Evolutionary conservation across 2,888 invertebrate genomes (phyloP).

Genomic region (Drosophila kanekoi): DNA sequence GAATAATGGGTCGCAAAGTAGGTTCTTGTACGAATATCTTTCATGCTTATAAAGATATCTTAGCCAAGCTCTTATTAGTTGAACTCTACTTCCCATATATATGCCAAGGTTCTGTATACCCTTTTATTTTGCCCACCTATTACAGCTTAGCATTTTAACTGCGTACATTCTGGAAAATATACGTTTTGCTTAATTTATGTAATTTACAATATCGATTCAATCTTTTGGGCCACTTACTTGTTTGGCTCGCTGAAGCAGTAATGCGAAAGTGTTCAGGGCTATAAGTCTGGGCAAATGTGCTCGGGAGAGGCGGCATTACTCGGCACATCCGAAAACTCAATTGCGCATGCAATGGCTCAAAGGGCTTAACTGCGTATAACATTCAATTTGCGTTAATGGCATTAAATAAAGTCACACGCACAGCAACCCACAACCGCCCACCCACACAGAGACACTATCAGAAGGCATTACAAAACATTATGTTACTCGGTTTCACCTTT

Average conservation of each 20-base stretch:
- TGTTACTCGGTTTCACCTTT: constrained; percentile 51
- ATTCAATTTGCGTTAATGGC: constrained; percentile 80
- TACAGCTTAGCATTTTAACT: no score
- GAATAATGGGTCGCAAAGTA: no score
- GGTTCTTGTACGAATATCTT: no score
- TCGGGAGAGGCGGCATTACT: constrained; percentile 17
- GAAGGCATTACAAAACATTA: constrained; percentile 26
- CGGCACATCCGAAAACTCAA: constrained; percentile 60
- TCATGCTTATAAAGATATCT: no score
- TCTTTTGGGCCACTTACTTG: constrained; percentile 21
- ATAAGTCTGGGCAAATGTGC: constrained; percentile 41
- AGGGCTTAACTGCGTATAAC: constrained; percentile 71
- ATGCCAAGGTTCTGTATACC: no score
- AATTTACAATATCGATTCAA: constrained; percentile 17
- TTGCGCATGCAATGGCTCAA: constrained; percentile 76
- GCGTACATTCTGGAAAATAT: no score
- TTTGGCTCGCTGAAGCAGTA: constrained; percentile 17
- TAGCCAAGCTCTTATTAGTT: no score
- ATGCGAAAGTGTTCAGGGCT: constrained; percentile 34
- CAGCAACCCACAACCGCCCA: constrained; percentile 25
- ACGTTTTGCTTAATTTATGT: not conserved
- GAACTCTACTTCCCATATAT: no score
- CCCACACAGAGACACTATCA: constrained; percentile 11
- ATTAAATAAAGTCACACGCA: constrained; percentile 72
- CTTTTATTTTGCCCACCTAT: no score